These are phyloP conservation scores for Dendroctonus valens DNA, from an alignment of 1,140 invertebrate species.

Conservation along the genomic window DNA sequence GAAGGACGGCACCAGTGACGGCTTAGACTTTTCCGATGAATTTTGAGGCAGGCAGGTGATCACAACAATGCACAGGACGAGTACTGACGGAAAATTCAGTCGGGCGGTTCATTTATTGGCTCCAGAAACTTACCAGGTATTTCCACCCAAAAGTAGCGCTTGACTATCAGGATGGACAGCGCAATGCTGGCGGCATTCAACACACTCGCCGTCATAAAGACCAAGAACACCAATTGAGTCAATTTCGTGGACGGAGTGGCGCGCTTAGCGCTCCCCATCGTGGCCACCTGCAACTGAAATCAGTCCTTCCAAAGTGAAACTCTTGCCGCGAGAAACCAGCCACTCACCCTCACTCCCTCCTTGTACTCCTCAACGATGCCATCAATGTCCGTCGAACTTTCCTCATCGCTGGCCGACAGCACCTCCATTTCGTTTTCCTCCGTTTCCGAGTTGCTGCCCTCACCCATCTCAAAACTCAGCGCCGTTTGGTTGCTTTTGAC, in stretches of 20 bases:
- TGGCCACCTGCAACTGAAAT: constrained; percentile 23
- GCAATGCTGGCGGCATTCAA: constrained; percentile 19
- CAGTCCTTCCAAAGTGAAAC: background rate
- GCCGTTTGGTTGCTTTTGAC: constrained; percentile 8
- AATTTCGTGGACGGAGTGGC: constrained; percentile 23
- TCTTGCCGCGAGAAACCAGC: background rate
- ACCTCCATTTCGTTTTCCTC: constrained; percentile 34
- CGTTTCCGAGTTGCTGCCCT: constrained; percentile 33
- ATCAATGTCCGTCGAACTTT: constrained; percentile 37
- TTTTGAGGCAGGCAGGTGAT: constrained; percentile 31
- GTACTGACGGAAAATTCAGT: background rate
- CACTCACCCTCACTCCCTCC: constrained; percentile 31
- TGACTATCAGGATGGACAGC: constrained; percentile 21
- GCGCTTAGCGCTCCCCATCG: constrained; percentile 13
- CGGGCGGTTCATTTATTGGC: too few relatives aligned
- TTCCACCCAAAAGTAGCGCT: constrained; percentile 27
- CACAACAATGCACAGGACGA: constrained; percentile 4
- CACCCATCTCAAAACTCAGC: constrained; percentile 6
- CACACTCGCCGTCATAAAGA: constrained; percentile 22
- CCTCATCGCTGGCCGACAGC: constrained; percentile 20
- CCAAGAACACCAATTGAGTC: constrained; percentile 24
- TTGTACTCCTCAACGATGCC: constrained; percentile 36
- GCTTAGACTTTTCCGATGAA: constrained; percentile 29
- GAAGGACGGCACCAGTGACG: constrained; percentile 25
- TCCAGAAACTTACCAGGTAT: constrained; percentile 19